Percentiles rank a stretch among this genome's conserved stretches.
Evolutionary conservation across 2,113 vertebrate species (phyloP).

Genomic region (Elephantulus edwardii): DNA sequence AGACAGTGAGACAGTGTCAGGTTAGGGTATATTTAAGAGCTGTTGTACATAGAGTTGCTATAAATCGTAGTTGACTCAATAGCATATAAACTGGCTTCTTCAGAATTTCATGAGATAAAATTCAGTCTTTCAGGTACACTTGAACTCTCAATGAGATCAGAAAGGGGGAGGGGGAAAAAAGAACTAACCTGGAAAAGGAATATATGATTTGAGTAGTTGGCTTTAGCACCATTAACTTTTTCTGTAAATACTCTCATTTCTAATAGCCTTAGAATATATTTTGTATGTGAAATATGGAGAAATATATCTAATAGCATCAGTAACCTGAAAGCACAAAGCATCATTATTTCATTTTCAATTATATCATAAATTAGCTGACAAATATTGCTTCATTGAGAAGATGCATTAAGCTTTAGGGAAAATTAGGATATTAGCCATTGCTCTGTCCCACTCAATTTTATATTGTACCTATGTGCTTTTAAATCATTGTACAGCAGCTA

Average conservation of each 20-base stretch:
- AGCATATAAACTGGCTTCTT: neutral
- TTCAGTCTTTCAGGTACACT: neutral
- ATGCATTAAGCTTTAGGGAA: neutral
- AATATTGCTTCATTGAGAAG: neutral
- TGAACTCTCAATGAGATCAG: neutral
- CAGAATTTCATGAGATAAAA: neutral
- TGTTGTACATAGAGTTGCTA: no score
- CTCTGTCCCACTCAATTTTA: neutral
- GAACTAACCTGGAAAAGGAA: neutral
- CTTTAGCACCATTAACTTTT: neutral
- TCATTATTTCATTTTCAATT: slow-evolving; percentile 14
- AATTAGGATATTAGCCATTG: neutral
- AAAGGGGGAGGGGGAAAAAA: neutral
- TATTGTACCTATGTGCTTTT: neutral
- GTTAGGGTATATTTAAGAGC: no score
- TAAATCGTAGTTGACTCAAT: no score
- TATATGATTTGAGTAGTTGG: neutral
- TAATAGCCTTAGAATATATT: neutral
- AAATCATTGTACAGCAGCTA: neutral
- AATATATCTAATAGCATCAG: neutral
- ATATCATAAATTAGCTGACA: neutral
- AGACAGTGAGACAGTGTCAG: no score
- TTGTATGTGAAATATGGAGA: neutral
- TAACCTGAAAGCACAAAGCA: neutral
- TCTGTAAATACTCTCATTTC: neutral